phyloP scores from a whole-genome alignment of 2,888 invertebrate genomes.

The Euzophera pinguis region DNA sequence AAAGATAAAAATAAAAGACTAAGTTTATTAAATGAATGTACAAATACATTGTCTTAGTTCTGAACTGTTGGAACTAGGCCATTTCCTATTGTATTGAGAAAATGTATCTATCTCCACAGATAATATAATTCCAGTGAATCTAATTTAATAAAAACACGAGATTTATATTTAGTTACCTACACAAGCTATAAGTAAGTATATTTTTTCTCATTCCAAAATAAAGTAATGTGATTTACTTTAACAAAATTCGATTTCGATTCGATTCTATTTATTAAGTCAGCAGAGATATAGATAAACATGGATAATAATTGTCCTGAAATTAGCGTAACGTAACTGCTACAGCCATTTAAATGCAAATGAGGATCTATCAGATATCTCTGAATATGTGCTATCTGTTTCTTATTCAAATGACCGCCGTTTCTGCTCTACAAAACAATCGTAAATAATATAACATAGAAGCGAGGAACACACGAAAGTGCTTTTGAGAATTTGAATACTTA shows the following conservation, averaged over 20 bases:
- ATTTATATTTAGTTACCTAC: background rate
- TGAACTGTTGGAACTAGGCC: constrained; percentile 2
- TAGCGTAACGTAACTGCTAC: no score
- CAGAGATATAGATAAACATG: no score
- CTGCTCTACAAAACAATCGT: background rate
- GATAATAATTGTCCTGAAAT: no score
- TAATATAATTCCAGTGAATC: background rate
- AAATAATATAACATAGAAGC: background rate
- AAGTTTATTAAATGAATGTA: constrained; percentile 6
- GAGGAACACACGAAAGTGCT: background rate
- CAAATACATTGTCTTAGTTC: background rate
- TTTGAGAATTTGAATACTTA: background rate
- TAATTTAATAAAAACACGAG: background rate
- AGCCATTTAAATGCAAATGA: no score
- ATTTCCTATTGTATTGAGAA: constrained; percentile 5
- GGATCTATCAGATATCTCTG: no score
- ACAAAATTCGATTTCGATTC: no score
- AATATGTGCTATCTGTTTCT: no score
- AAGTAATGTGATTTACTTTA: no score
- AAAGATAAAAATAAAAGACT: constrained; percentile 1
- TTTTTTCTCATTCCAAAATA: no score
- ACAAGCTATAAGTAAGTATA: no score
- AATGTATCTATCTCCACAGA: background rate
- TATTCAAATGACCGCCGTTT: background rate
- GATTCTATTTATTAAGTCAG: no score